These are phyloP conservation scores for Todiramphus saurophagus DNA, from an alignment of 2,113 vertebrate genomes.

Conservation along the genomic window DNA sequence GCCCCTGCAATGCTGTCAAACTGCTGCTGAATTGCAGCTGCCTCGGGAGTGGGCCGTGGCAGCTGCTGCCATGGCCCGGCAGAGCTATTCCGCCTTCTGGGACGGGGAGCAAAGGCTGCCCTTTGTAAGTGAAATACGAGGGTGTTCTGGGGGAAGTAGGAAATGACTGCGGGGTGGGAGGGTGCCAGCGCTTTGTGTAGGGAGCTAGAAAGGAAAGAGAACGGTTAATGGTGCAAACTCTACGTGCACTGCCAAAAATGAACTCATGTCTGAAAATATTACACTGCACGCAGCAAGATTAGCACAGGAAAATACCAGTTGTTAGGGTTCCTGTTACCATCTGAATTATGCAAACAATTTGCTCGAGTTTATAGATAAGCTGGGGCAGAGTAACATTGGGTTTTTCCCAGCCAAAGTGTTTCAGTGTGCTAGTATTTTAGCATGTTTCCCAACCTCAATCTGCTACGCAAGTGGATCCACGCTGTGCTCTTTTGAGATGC, in stretches of 20 bases:
- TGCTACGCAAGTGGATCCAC: not conserved
- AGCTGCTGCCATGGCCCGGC: not conserved
- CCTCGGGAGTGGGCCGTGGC: not conserved
- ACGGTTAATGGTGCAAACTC: not conserved
- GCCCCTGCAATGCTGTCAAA: not conserved
- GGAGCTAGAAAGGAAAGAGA: not conserved
- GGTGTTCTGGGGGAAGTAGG: not conserved
- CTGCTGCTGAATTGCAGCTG: not conserved
- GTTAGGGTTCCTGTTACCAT: conserved; percentile 16
- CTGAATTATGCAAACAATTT: conserved; percentile 41
- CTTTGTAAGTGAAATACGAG: not conserved
- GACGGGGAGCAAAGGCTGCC: not conserved
- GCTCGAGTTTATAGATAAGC: not conserved
- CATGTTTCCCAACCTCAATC: not conserved
- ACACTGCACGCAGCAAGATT: not conserved
- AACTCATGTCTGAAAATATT: conserved; percentile 30
- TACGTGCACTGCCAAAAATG: not conserved
- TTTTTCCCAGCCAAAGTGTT: not conserved
- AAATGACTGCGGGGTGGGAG: not conserved
- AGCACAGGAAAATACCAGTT: conserved; percentile 21
- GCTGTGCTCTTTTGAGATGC: not conserved
- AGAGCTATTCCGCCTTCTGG: not conserved
- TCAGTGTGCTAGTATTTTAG: not conserved
- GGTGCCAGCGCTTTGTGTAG: not conserved
- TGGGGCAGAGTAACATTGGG: not conserved